Conservation (phyloP, 2,888 invertebrate species). For the Drosophila meridionalis region DNA sequence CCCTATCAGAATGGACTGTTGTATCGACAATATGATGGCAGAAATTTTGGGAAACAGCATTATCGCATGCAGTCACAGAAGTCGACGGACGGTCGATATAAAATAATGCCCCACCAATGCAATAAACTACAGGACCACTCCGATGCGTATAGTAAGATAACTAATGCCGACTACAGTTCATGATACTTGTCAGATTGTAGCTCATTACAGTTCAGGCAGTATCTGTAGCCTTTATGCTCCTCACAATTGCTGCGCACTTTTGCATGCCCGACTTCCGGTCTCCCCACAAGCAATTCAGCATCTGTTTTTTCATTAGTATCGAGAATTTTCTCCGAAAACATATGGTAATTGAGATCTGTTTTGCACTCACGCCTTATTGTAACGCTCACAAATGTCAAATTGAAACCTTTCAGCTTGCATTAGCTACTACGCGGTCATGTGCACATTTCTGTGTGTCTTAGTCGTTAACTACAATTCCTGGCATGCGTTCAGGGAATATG, state of each 20-base stretch:
- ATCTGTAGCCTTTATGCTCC: neutral
- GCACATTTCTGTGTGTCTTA: neutral
- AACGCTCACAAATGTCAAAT: neutral
- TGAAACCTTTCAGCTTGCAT: neutral
- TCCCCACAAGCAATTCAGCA: neutral
- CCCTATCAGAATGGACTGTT: neutral
- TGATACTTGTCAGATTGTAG: too few species aligned
- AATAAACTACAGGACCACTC: neutral
- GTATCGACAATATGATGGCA: neutral
- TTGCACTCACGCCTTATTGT: too few species aligned
- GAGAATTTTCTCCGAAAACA: neutral
- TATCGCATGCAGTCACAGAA: neutral
- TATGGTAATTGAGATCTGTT: neutral
- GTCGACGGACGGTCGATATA: neutral
- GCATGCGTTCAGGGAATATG: neutral
- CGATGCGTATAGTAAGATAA: neutral
- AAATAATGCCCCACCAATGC: slow-evolving; percentile 3
- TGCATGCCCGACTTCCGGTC: neutral
- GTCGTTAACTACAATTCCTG: neutral
- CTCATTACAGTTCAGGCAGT: neutral
- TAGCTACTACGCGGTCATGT: slow-evolving; percentile 3
- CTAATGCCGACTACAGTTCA: too few species aligned
- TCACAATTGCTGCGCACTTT: neutral
- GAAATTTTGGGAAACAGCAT: neutral
- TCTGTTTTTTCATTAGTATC: slow-evolving; percentile 1